phyloP scores from a whole-genome alignment of 1,140 invertebrate genomes.

The Pseudomyrmex concolor region DNA sequence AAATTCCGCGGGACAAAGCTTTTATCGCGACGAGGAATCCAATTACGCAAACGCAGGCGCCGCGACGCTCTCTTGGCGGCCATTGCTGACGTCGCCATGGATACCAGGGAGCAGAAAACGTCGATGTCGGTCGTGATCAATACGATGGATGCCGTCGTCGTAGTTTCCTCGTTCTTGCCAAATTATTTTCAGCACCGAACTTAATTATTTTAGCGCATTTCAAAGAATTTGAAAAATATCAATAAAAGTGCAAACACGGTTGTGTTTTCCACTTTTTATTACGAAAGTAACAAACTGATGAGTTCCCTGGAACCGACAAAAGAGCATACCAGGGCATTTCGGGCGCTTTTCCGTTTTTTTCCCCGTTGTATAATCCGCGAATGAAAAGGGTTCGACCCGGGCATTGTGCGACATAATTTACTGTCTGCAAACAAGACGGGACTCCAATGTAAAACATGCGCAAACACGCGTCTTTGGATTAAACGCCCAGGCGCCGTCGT shows the following conservation, averaged over 20 bases:
- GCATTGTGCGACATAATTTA: constrained; percentile 84
- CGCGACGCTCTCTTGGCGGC: constrained; percentile 33
- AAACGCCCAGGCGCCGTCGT: constrained; percentile 28
- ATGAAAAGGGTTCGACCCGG: constrained; percentile 63
- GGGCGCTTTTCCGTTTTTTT: constrained; percentile 51
- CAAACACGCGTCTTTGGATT: constrained; percentile 77
- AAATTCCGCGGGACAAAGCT: constrained; percentile 51
- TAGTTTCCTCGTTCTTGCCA: neutral
- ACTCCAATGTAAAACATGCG: constrained; percentile 84
- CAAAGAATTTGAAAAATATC: too few species aligned
- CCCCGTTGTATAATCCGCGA: constrained; percentile 74
- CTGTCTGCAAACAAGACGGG: constrained; percentile 84
- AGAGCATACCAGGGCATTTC: constrained; percentile 46
- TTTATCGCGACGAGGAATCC: constrained; percentile 51
- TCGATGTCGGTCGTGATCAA: constrained; percentile 65
- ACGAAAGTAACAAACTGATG: neutral
- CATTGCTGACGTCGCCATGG: constrained; percentile 43
- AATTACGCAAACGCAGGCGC: constrained; percentile 49
- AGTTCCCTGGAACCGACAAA: constrained; percentile 45
- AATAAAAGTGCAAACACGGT: too few species aligned
- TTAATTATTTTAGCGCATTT: too few species aligned
- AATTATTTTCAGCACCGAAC: constrained; percentile 22
- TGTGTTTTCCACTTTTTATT: neutral
- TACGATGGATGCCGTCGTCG: constrained; percentile 30
- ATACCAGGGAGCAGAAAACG: constrained; percentile 44